These are phyloP conservation scores for Doris montereyensis DNA, from an alignment of 2,888 invertebrate species.

Conservation along the genomic window DNA sequence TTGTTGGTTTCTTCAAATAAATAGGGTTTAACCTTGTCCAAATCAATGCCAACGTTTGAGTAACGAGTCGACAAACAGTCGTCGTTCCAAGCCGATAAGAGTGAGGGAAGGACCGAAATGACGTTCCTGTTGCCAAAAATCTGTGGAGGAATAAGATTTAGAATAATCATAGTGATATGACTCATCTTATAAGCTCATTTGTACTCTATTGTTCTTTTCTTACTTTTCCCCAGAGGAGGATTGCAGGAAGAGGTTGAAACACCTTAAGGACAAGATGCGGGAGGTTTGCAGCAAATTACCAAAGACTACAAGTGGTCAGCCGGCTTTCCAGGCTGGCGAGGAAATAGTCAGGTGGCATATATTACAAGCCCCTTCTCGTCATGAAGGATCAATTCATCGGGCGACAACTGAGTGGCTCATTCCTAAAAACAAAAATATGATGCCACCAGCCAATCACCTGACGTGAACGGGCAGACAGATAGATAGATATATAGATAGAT, in stretches of 20 bases:
- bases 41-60: too few relatives aligned
- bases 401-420: neutral
- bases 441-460: too few relatives aligned
- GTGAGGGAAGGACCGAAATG: neutral
- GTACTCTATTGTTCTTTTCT: too few relatives aligned
- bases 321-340: neutral
- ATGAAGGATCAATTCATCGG: constrained; percentile 6
- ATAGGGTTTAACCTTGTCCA: too few relatives aligned
- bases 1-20: too few relatives aligned
- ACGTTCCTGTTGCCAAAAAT: neutral
- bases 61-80: too few relatives aligned
- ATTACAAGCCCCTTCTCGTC: neutral
- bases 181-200: too few relatives aligned
- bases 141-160: too few relatives aligned
- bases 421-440: too few relatives aligned
- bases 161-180: too few relatives aligned
- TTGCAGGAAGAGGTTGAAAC: neutral
- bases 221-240: neutral
- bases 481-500: too few relatives aligned
- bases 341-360: neutral
- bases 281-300: neutral
- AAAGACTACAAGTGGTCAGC: constrained; percentile 1
- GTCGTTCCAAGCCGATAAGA: neutral
- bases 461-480: too few relatives aligned
- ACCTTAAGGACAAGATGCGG: constrained; percentile 12